Conservation (phyloP, 2,113 vertebrate species). For the Monopterus albus region DNA sequence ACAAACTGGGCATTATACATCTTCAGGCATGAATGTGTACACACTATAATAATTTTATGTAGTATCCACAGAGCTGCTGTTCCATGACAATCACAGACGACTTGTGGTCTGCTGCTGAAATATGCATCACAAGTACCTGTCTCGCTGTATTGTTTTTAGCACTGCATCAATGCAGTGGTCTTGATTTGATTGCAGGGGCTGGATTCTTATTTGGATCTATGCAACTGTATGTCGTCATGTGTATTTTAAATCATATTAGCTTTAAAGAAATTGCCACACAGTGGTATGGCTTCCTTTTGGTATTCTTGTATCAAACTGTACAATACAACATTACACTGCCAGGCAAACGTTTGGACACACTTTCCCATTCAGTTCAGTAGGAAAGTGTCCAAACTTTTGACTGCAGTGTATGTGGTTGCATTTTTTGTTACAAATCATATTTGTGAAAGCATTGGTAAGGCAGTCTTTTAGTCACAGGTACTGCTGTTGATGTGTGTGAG, state of each 20-base stretch:
- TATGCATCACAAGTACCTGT: background rate
- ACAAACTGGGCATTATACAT: background rate
- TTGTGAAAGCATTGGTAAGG: background rate
- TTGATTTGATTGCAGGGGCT: slow-evolving; percentile 15
- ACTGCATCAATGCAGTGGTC: slow-evolving; percentile 15
- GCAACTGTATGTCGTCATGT: slow-evolving; percentile 30
- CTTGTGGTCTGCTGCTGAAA: slow-evolving; percentile 51
- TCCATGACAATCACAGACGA: slow-evolving; percentile 38
- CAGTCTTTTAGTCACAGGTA: background rate
- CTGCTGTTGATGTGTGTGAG: slow-evolving; percentile 10
- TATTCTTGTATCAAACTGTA: too few relatives aligned
- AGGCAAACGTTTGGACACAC: too few relatives aligned
- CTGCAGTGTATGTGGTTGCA: too few relatives aligned
- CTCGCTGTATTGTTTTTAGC: slow-evolving; percentile 29
- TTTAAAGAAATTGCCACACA: too few relatives aligned
- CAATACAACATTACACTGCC: slow-evolving; percentile 1
- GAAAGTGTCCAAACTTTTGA: too few relatives aligned
- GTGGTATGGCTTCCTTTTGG: too few relatives aligned
- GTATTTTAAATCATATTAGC: too few relatives aligned
- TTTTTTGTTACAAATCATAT: background rate
- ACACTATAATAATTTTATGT: background rate
- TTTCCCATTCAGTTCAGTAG: too few relatives aligned
- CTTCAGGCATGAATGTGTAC: slow-evolving; percentile 2
- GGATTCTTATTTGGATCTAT: slow-evolving; percentile 46
- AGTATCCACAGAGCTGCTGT: slow-evolving; percentile 26